Conservation (phyloP, 2,113 vertebrate species). For the Agelaius phoeniceus region DNA sequence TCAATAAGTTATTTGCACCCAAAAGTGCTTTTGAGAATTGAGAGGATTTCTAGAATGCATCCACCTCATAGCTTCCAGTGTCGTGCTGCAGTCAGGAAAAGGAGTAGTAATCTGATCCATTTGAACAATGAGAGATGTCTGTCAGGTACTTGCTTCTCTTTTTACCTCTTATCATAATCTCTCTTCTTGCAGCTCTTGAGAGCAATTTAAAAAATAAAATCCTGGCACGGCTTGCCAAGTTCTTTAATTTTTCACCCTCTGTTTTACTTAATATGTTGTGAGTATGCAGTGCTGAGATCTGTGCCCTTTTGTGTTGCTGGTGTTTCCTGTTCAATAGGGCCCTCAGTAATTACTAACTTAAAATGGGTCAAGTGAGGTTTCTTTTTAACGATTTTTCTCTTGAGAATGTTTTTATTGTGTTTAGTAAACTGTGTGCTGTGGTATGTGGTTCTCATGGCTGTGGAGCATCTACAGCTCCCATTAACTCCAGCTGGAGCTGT, state of each 20-base stretch:
- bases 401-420: constrained; percentile 16
- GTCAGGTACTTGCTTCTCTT: background rate
- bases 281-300: background rate
- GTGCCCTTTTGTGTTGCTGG: constrained; percentile 21
- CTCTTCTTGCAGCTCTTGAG: background rate
- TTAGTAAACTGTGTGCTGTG: background rate
- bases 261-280: background rate
- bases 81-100: background rate
- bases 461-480: background rate
- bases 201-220: background rate
- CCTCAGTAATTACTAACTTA: constrained; percentile 24
- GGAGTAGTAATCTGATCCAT: background rate
- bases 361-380: constrained; percentile 30
- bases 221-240: background rate
- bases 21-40: background rate
- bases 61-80: background rate
- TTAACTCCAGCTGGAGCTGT: background rate
- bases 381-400: constrained; percentile 25
- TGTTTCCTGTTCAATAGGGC: background rate
- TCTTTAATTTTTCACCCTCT: background rate
- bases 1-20: background rate
- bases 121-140: background rate
- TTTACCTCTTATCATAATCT: background rate
- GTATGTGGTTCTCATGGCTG: background rate
- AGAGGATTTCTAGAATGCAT: background rate